phyloP scores from a whole-genome alignment of 2,797 vertebrate species.

The Yasuhikotakia modesta region DNA sequence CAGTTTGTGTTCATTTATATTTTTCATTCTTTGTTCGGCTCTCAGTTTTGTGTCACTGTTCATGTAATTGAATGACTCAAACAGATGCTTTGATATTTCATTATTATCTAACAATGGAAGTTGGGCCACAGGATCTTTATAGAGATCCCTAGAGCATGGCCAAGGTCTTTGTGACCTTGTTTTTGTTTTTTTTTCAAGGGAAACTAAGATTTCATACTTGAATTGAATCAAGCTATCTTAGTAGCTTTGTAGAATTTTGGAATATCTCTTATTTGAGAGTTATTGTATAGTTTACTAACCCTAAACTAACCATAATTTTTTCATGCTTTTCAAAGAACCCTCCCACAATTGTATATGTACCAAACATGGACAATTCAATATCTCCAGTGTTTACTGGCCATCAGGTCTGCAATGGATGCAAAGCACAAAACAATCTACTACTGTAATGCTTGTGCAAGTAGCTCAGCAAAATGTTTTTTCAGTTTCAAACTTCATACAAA shows the following conservation, averaged over 20 bases:
- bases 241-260: background rate
- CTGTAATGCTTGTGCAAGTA: background rate
- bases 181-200: background rate
- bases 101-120: conserved; percentile 6
- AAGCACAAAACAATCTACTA: background rate
- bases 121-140: background rate
- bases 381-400: background rate
- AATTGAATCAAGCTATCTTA: background rate
- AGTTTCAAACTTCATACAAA: conserved; percentile 7
- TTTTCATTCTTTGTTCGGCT: conserved; percentile 21
- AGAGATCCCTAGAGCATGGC: conserved; percentile 12
- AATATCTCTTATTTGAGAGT: background rate
- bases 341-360: background rate
- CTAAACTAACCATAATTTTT: too few relatives aligned
- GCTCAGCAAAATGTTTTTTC: conserved; percentile 23
- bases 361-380: background rate
- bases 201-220: background rate
- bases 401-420: background rate
- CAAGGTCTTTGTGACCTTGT: conserved; percentile 7
- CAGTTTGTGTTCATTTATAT: conserved; percentile 25
- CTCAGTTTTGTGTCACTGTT: conserved; percentile 25
- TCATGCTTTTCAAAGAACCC: background rate
- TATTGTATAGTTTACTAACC: too few relatives aligned
- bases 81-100: conserved; percentile 25
- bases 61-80: conserved; percentile 19